phyloP scores from a whole-genome alignment of 2,113 vertebrate species.

The Actenoides hombroni region DNA sequence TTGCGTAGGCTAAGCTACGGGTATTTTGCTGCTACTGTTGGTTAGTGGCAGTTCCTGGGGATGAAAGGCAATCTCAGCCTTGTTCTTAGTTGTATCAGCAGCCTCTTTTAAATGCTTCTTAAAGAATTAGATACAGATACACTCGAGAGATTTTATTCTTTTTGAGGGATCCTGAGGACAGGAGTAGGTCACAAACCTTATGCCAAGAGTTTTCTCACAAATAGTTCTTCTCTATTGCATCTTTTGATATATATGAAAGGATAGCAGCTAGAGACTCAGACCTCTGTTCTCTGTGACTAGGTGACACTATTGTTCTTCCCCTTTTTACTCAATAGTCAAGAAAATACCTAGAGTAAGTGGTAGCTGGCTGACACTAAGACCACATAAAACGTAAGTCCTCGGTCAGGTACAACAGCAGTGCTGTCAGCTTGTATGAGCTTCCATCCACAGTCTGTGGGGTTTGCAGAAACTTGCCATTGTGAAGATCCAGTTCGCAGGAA shows the following conservation, averaged over 20 bases:
- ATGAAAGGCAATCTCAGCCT: not conserved
- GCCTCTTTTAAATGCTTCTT: not conserved
- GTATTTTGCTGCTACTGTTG: not conserved
- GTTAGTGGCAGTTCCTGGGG: not conserved
- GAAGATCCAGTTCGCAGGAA: not conserved
- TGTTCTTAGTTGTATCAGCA: not conserved
- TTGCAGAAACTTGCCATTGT: not conserved
- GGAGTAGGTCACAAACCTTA: not conserved
- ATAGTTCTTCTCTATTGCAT: not conserved
- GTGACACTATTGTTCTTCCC: not conserved
- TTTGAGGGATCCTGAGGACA: not conserved
- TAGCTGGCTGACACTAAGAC: not conserved
- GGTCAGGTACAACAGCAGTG: fast-evolving
- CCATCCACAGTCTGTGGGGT: too few species aligned
- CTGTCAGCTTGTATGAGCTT: not conserved
- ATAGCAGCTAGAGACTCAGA: not conserved
- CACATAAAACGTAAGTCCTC: not conserved
- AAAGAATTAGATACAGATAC: not conserved
- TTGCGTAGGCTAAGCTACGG: not conserved
- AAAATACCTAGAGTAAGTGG: not conserved
- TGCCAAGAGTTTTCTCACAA: not conserved
- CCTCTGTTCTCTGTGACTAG: not conserved
- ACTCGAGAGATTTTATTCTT: not conserved
- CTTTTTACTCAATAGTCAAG: not conserved
- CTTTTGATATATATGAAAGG: not conserved